phyloP scores from a whole-genome alignment of 1,140 invertebrate species.

The Apis cerana region DNA sequence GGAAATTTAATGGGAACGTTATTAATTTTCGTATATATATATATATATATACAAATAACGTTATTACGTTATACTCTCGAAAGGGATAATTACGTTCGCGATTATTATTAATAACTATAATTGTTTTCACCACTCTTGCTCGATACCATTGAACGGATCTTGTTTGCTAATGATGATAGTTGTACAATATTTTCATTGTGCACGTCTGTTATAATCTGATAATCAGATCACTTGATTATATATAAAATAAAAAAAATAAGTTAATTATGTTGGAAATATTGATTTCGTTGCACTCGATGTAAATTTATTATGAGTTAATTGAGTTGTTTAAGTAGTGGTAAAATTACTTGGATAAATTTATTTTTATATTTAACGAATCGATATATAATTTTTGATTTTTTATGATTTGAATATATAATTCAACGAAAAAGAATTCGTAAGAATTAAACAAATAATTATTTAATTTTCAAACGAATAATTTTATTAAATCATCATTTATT shows the following conservation, averaged over 20 bases:
- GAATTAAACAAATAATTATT: too few relatives aligned
- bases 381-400: too few relatives aligned
- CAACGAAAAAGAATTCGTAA: too few relatives aligned
- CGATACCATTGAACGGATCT: constrained; percentile 1
- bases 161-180: constrained; percentile 24
- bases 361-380: too few relatives aligned
- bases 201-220: constrained; percentile 28
- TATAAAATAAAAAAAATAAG: not conserved
- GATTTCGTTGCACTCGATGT: not conserved
- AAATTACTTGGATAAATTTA: too few relatives aligned
- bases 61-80: not conserved
- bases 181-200: constrained; percentile 20
- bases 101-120: constrained; percentile 31
- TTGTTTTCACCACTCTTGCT: constrained; percentile 16
- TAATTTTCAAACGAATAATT: too few relatives aligned
- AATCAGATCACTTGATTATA: constrained; percentile 28
- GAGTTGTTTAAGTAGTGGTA: too few relatives aligned
- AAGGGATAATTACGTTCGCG: constrained; percentile 14
- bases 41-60: constrained; percentile 11
- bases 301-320: too few relatives aligned
- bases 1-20: not conserved
- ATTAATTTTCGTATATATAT: not conserved
- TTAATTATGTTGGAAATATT: not conserved
- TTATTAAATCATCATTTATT: too few relatives aligned
- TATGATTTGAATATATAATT: too few relatives aligned